Base-by-base conservation (phyloP, 2,113 vertebrate species). In the Pagrus major region DNA sequence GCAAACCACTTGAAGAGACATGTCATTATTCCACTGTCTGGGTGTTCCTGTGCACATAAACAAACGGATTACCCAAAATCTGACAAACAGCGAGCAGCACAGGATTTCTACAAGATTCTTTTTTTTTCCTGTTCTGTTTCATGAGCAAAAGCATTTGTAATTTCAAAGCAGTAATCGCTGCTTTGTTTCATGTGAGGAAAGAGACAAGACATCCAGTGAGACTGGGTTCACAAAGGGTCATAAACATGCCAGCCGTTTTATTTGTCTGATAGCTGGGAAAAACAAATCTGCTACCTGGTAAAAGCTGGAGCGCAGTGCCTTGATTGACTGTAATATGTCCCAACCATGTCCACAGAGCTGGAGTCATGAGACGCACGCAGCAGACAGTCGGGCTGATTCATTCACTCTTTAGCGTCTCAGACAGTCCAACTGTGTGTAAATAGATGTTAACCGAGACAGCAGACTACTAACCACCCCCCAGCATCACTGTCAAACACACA, bases 381-480 rank as follows among this genome's bases (percentile, higher is more conserved):
- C 86, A 85, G 74, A 89, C 84, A 83, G 81, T 18, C 27, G 35
- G 78, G 42, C 78, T 72, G 77, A 87, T 86, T 89, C 84, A 86
- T 79, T 89, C 78, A 75, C 84, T 81, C 76, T 78, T 87, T 76
- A 84, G 61, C 80, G 86, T 88, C 81, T 84, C 85, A 88, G 86
- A 88, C 85, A 79, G 82, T 68, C 66, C 25, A 83, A 84, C 80
- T 80, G 86, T 85, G 85, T 69, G 85, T 81, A 93, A 90, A 91
- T 84, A 89, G 69, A 87, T 87, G 86, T 86, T 89, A 83, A 88
- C 83, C 16, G 69, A 89, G 87, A 87, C 84, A 81, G 68, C 85
- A 87, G 87, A 85, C 84, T 65, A 61, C 63, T 10, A 83, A 65
- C 59, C 18, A 39, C 67, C 77, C 82, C 87, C 63, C 76, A 44